Evolutionary conservation across 2,888 invertebrate species (phyloP).

Genomic region (Scaptomyza polygonia): DNA sequence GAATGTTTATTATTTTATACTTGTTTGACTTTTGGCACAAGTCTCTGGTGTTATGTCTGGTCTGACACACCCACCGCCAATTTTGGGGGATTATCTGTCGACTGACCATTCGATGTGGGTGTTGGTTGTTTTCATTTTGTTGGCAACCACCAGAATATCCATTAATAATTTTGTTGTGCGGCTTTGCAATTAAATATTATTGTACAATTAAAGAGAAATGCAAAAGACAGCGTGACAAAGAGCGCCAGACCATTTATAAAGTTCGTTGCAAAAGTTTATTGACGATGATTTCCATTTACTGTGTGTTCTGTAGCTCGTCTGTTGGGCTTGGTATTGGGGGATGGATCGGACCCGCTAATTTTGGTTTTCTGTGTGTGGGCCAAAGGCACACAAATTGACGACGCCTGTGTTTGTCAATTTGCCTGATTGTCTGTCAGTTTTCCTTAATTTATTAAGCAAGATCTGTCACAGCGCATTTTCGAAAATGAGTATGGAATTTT

Average conservation of each 20-base stretch:
- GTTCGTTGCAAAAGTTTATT: conserved; percentile 54
- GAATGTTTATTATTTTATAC: conserved; percentile 58
- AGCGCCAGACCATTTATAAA: conserved; percentile 41
- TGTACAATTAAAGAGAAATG: conserved; percentile 69
- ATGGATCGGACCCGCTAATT: conserved; percentile 7
- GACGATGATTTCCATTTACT: conserved; percentile 54
- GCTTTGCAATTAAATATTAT: conserved; percentile 72
- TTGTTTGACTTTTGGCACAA: conserved; percentile 57
- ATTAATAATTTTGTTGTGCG: conserved; percentile 58
- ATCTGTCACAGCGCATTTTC: conserved; percentile 36
- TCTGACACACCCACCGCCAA: conserved; percentile 54
- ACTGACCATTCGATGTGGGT: conserved; percentile 29
- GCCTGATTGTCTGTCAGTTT: conserved; percentile 57
- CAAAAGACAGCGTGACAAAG: conserved; percentile 57
- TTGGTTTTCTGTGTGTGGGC: conserved; percentile 49
- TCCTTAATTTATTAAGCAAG: conserved; percentile 50
- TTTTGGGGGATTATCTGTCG: conserved; percentile 50
- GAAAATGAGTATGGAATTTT: conserved; percentile 34
- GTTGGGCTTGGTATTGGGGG: not conserved
- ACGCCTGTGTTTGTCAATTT: conserved; percentile 56
- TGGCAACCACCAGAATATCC: conserved; percentile 27
- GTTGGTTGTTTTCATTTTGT: conserved; percentile 20
- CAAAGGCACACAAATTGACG: conserved; percentile 34
- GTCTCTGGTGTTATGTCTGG: conserved; percentile 3
- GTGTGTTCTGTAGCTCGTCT: conserved; percentile 9